phyloP scores from a whole-genome alignment of 2,888 invertebrate species.

The Euclidia mi region DNA sequence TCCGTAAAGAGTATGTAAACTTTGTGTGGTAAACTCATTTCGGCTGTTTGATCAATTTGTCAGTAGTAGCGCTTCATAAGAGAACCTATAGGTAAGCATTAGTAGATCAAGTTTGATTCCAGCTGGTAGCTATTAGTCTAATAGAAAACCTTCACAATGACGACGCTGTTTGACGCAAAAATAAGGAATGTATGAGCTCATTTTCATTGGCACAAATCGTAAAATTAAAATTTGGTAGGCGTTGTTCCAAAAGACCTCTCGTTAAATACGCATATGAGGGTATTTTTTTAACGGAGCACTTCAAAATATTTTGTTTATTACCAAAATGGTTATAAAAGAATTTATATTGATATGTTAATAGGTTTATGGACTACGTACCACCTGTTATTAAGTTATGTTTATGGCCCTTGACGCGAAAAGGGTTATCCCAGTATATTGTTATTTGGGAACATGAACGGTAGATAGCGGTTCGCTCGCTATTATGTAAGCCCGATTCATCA shows the following conservation, averaged over 20 bases:
- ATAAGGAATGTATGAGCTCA: not conserved
- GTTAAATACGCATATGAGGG: constrained; percentile 3
- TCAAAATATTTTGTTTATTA: constrained; percentile 15
- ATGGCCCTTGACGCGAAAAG: constrained; percentile 3
- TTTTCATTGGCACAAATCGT: constrained; percentile 3
- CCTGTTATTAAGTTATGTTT: constrained; percentile 10
- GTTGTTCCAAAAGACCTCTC: constrained; percentile 6
- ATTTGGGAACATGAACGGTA: not conserved
- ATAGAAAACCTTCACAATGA: no score
- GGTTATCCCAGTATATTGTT: not conserved
- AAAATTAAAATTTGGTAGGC: constrained; percentile 12
- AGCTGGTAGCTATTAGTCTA: no score
- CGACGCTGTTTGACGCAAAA: no score
- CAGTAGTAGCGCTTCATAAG: no score
- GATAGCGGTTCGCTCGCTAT: not conserved
- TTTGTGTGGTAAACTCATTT: no score
- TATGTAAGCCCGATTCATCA: no score
- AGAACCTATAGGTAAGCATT: no score
- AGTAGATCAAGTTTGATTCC: no score
- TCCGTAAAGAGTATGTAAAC: no score
- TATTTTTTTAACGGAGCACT: constrained; percentile 6
- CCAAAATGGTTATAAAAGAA: constrained; percentile 8
- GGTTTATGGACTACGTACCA: constrained; percentile 10
- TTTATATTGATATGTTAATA: constrained; percentile 17
- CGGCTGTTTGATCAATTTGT: no score